phyloP scores from a whole-genome alignment of 1,140 invertebrate species.

The Acromyrmex heyeri region DNA sequence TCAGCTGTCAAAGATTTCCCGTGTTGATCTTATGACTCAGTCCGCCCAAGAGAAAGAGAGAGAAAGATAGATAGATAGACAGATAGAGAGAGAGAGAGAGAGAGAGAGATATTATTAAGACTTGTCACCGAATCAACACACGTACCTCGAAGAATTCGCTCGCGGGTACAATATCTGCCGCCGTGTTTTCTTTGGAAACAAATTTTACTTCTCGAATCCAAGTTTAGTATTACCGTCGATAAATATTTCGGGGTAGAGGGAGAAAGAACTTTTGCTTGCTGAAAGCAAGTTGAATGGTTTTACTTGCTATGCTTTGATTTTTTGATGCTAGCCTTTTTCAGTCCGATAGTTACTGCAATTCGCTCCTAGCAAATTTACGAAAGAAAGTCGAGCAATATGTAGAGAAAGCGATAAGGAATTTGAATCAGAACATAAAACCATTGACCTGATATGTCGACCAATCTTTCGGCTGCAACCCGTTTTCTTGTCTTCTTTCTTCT shows the following conservation, averaged over 20 bases:
- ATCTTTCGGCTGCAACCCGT: slow-evolving; percentile 45
- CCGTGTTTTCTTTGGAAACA: slow-evolving; percentile 44
- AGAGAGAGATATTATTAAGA: background rate
- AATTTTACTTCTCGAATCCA: slow-evolving; percentile 27
- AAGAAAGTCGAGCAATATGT: slow-evolving; percentile 77
- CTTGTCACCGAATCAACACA: slow-evolving; percentile 37
- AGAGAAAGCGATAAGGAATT: slow-evolving; percentile 80
- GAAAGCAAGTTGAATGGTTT: too few relatives aligned
- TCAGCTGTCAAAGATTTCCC: background rate
- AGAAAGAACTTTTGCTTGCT: background rate
- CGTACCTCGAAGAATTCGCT: slow-evolving; percentile 21
- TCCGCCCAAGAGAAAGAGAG: too few relatives aligned
- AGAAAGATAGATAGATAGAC: too few relatives aligned
- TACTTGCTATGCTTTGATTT: slow-evolving; percentile 7
- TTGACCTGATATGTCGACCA: slow-evolving; percentile 79
- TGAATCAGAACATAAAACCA: slow-evolving; percentile 80
- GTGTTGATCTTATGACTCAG: background rate
- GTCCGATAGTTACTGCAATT: slow-evolving; percentile 70
- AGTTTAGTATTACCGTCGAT: slow-evolving; percentile 13
- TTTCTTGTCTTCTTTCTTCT: slow-evolving; percentile 13
- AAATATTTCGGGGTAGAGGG: slow-evolving; percentile 25
- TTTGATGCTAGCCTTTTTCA: slow-evolving; percentile 23
- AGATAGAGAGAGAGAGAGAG: too few relatives aligned
- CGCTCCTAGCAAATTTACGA: slow-evolving; percentile 68
- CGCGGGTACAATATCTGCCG: slow-evolving; percentile 23